A percentile compares a stretch with the other conserved stretches of the same genome.
These are phyloP conservation scores for Spialia ferax DNA, from an alignment of 2,888 invertebrate species.

Conservation along the genomic window DNA sequence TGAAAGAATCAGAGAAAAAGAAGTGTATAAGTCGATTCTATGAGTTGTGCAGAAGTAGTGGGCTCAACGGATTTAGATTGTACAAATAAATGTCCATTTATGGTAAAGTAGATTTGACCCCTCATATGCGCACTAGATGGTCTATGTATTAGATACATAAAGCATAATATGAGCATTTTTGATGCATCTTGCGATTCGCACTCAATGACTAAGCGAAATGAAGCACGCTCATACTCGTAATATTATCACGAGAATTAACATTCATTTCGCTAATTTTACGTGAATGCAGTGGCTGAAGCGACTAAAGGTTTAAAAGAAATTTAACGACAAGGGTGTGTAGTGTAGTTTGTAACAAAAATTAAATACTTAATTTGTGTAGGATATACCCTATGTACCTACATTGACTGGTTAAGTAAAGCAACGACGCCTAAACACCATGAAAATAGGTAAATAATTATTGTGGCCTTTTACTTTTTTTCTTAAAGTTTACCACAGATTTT, in stretches of 20 bases:
- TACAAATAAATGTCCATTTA: constrained; percentile 60
- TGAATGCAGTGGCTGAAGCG: constrained; percentile 7
- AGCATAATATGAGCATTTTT: constrained; percentile 54
- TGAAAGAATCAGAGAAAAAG: constrained; percentile 79
- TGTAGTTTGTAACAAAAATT: too few relatives aligned
- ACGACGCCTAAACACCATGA: too few relatives aligned
- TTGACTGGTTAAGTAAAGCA: too few relatives aligned
- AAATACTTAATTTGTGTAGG: too few relatives aligned
- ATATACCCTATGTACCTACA: too few relatives aligned
- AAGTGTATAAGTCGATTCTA: constrained; percentile 73
- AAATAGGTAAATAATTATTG: too few relatives aligned
- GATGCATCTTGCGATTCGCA: constrained; percentile 64
- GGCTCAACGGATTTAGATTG: constrained; percentile 71
- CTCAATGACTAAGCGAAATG: constrained; percentile 37
- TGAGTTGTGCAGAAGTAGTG: constrained; percentile 74
- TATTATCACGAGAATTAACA: constrained; percentile 28
- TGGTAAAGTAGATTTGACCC: constrained; percentile 74
- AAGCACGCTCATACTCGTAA: too few relatives aligned
- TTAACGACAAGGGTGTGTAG: too few relatives aligned
- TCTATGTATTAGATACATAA: constrained; percentile 44
- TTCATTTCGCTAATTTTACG: constrained; percentile 19
- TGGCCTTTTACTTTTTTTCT: too few relatives aligned
- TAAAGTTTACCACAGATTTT: too few relatives aligned
- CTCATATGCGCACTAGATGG: constrained; percentile 58
- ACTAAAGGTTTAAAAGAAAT: neutral